Evolutionary conservation across 2,113 vertebrate genomes (phyloP).

Genomic region (Sterrhoptilus dennistouni): DNA sequence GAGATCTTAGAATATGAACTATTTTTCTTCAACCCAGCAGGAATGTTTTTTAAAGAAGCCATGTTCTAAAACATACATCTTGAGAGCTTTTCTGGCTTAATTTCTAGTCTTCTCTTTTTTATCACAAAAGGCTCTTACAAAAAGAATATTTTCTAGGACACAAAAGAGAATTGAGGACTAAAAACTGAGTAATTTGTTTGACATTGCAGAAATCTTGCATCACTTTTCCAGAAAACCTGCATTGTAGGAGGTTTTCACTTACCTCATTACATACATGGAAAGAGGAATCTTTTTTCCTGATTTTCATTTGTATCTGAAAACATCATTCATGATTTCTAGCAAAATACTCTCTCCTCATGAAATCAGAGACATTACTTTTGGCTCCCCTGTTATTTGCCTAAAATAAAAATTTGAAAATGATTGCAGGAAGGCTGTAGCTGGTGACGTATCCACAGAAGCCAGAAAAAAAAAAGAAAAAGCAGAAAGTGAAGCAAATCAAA

Average conservation of each 20-base stretch:
- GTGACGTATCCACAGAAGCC: neutral
- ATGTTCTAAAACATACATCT: neutral
- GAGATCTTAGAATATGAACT: neutral
- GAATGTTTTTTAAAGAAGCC: neutral
- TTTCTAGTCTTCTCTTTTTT: neutral
- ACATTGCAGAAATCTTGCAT: neutral
- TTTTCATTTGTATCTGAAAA: neutral
- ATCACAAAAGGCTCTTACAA: neutral
- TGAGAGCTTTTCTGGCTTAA: neutral
- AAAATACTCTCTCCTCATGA: neutral
- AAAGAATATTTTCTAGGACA: neutral
- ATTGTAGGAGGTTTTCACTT: neutral
- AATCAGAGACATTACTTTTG: neutral
- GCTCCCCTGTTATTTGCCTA: neutral
- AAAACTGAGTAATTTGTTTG: neutral
- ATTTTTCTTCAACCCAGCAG: neutral
- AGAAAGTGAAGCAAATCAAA: neutral
- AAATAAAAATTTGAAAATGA: neutral
- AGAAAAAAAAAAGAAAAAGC: neutral
- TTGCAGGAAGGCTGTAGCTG: neutral
- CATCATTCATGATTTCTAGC: rapidly evolving
- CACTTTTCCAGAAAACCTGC: neutral
- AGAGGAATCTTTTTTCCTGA: neutral
- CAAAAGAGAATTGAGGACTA: neutral
- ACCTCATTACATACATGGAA: neutral